Base-by-base conservation (phyloP, 2,888 invertebrate species). In the Urechis unicinctus region DNA sequence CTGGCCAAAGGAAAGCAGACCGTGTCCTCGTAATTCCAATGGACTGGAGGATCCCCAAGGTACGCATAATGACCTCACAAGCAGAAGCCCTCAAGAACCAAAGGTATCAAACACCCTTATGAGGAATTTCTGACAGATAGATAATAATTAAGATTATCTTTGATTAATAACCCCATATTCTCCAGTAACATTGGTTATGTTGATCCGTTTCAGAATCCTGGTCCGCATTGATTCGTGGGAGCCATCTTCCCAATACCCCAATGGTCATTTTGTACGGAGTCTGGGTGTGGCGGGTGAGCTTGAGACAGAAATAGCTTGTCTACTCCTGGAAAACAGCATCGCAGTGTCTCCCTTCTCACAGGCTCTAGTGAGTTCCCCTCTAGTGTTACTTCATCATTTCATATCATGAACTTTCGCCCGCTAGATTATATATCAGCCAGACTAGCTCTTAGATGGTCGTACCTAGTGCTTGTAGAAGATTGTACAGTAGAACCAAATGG, bases 141-240 rank as follows among this genome's bases (percentile, higher is more conserved):
- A n/a, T n/a, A n/a, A n/a, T n/a, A n/a, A n/a, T n/a, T n/a, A n/a
- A n/a, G n/a, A n/a, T n/a, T n/a, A n/a, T n/a, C n/a, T n/a, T n/a
- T n/a, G n/a, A n/a, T n/a, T n/a, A n/a, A n/a, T n/a, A n/a, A n/a
- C n/a, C n/a, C n/a, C n/a, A n/a, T n/a, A n/a, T n/a, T n/a, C n/a
- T n/a, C n/a, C n/a, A n/a, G n/a, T n/a, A n/a, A n/a, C n/a, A n/a
- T n/a, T n/a, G n/a, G n/a, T n/a, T n/a, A n/a, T n/a, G n/a, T n/a
- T n/a, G n/a, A n/a, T n/a, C n/a, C n/a, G 65, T 22, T 77, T 72
- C 61, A 85, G 94, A 57, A 89, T 98, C 48, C 87, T 98, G 13
- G 96, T 97, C 0, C 89, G 93, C 0, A 89, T 98, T 43, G 98
- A 98, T 80, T 87, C 87, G 2, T 98, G 98, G 97, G 94, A 96